Percentiles rank a stretch among this genome's conserved stretches.
These are phyloP conservation scores for Acronicta alni DNA, from an alignment of 2,888 invertebrate genomes.

Conservation along the genomic window DNA sequence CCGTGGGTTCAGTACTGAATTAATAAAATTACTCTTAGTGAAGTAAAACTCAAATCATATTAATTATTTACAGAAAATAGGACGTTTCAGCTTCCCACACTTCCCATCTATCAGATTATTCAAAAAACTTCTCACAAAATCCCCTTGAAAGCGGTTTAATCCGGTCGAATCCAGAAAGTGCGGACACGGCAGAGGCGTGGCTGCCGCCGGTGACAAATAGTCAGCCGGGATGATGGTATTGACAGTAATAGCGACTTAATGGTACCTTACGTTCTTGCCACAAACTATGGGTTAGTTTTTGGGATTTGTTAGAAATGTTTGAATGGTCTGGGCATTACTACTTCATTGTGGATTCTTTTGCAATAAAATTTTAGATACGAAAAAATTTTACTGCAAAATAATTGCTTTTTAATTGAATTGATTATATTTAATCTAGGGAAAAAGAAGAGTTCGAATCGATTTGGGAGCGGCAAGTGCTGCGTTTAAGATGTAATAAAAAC, in stretches of 20 bases:
- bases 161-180: constrained; percentile 59
- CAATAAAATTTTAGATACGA: not conserved
- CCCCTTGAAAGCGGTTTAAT: constrained; percentile 57
- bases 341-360: constrained; percentile 2
- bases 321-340: constrained; percentile 9
- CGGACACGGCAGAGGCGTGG: constrained; percentile 70
- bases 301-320: constrained; percentile 16
- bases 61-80: constrained; percentile 17
- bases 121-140: constrained; percentile 48
- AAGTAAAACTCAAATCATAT: not conserved
- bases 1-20: too few relatives aligned
- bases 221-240: constrained; percentile 73
- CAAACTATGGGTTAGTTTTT: constrained; percentile 19
- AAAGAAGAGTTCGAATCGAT: too few relatives aligned
- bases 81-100: constrained; percentile 8
- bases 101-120: constrained; percentile 24
- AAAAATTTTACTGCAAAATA: too few relatives aligned
- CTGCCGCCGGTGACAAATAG: constrained; percentile 73
- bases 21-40: too few relatives aligned
- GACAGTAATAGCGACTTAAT: constrained; percentile 71
- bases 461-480: too few relatives aligned
- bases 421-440: too few relatives aligned
- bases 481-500: not conserved
- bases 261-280: constrained; percentile 33
- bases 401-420: too few relatives aligned